Percentiles rank a stretch among this genome's conserved stretches.
Conservation (phyloP, 2,888 invertebrate species). For the Dimorphilus gyrociliatus region DNA sequence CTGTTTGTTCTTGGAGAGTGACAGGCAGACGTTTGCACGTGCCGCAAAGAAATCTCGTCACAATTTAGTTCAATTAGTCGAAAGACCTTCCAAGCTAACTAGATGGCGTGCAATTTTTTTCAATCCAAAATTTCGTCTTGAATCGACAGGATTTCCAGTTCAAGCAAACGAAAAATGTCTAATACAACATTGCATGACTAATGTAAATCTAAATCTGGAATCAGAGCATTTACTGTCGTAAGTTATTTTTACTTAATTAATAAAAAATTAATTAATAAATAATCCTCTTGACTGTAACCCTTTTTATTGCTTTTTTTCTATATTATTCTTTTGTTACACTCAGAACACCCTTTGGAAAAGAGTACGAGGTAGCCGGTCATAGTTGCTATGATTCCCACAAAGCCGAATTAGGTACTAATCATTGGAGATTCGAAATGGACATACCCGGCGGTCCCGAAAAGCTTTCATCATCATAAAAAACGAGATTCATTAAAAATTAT, state of each 20-base stretch:
- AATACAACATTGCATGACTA: background rate
- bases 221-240: background rate
- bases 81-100: constrained; percentile 19
- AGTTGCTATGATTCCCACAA: constrained; percentile 30
- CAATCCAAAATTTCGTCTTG: constrained; percentile 29
- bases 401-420: constrained; percentile 30
- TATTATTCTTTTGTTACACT: constrained; percentile 3
- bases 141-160: constrained; percentile 26
- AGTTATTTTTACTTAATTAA: background rate
- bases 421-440: constrained; percentile 26
- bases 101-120: constrained; percentile 27
- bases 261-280: background rate
- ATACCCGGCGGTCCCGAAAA: too few species aligned
- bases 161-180: constrained; percentile 15
- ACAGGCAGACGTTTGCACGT: constrained; percentile 20
- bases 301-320: too few species aligned
- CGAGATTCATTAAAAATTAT: too few species aligned
- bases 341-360: constrained; percentile 30
- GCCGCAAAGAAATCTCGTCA: constrained; percentile 27
- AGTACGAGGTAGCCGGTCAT: constrained; percentile 29
- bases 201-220: background rate
- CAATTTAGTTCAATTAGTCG: constrained; percentile 24
- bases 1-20: constrained; percentile 22
- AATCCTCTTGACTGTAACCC: too few species aligned
- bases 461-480: too few species aligned